These are phyloP conservation scores for Cathartes aura DNA, from an alignment of 2,113 vertebrate species.

Conservation along the genomic window DNA sequence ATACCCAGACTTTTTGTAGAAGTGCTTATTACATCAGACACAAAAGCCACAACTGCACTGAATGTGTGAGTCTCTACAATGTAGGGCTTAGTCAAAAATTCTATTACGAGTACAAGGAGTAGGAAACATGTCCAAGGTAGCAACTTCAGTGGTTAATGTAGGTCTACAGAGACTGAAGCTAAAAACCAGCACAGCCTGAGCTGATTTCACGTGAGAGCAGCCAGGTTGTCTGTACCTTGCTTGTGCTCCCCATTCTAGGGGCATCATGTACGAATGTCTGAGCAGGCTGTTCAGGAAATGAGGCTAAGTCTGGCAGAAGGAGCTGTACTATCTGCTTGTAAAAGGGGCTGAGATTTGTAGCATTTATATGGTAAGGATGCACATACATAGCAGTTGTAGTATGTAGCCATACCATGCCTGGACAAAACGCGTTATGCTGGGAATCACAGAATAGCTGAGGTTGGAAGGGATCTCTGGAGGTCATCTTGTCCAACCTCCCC, in stretches of 20 bases:
- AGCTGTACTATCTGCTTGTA: neutral
- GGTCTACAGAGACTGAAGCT: neutral
- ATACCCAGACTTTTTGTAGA: neutral
- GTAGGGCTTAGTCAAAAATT: neutral
- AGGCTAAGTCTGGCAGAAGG: neutral
- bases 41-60: neutral
- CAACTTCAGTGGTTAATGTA: neutral
- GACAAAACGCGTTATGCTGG: neutral
- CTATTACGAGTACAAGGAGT: neutral
- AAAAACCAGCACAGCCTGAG: neutral
- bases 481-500: neutral
- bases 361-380: neutral
- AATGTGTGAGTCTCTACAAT: neutral
- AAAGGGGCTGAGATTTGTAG: neutral
- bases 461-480: neutral
- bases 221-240: neutral
- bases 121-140: neutral
- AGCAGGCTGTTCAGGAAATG: neutral
- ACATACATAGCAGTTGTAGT: neutral
- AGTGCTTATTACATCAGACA: neutral
- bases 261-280: neutral
- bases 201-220: neutral
- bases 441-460: neutral
- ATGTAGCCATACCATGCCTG: neutral
- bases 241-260: neutral